Evolutionary conservation across 2,888 invertebrate genomes (phyloP).

Genomic region (Amphiduros pacificus): DNA sequence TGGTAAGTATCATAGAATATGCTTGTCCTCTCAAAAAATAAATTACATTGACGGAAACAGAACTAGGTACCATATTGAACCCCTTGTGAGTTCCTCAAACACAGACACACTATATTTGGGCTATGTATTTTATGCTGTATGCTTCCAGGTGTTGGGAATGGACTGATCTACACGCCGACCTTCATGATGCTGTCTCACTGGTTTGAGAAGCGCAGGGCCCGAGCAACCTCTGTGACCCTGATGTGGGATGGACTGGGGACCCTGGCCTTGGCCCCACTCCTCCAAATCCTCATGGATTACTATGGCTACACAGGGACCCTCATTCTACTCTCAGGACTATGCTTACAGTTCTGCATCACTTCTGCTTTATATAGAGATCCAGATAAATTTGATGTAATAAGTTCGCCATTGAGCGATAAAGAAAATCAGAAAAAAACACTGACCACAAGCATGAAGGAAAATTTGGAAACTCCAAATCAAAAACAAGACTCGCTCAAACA

Average conservation of each 20-base stretch:
- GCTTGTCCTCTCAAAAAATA: too few relatives aligned
- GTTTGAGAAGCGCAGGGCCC: slow-evolving; percentile 2
- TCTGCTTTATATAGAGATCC: neutral
- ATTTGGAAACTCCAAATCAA: neutral
- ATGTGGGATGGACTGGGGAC: neutral
- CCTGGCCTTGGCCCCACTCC: neutral
- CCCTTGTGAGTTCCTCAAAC: neutral
- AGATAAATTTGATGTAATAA: neutral
- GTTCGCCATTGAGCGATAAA: neutral
- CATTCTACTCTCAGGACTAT: neutral
- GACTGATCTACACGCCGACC: neutral
- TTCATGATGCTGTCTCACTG: neutral
- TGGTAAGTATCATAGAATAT: too few relatives aligned
- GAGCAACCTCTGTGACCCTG: neutral
- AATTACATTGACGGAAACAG: too few relatives aligned
- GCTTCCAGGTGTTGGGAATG: slow-evolving; percentile 1
- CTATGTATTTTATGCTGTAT: neutral
- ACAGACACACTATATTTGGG: too few relatives aligned
- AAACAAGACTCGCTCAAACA: neutral
- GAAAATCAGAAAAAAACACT: neutral
- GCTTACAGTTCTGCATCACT: neutral
- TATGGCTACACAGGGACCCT: slow-evolving; percentile 15
- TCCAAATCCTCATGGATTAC: neutral
- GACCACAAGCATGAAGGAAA: neutral
- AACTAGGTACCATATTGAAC: too few relatives aligned